phyloP scores from a whole-genome alignment of 2,797 vertebrate species.

The Crocodylus rhombifer region DNA sequence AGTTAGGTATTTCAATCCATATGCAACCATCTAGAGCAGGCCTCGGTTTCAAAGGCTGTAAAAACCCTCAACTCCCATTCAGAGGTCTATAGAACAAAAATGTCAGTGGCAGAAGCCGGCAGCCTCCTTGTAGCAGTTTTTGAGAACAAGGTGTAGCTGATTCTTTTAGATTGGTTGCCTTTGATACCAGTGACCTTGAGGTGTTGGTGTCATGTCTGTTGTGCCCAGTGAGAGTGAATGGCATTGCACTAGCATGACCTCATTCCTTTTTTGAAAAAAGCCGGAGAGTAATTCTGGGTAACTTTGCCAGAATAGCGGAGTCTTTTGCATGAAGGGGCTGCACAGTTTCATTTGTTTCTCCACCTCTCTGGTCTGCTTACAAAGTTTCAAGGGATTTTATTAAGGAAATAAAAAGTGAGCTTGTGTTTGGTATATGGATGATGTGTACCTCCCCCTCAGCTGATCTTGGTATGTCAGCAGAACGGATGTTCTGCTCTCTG shows the following conservation, averaged over 20 bases:
- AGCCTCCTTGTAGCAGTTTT: rapidly evolving
- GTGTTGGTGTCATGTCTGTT: rapidly evolving
- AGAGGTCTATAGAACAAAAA: not conserved
- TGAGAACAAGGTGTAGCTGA: not conserved
- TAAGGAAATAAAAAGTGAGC: not conserved
- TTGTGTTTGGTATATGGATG: not conserved
- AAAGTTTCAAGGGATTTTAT: not conserved
- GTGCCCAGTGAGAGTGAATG: rapidly evolving
- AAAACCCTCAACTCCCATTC: not conserved
- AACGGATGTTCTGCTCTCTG: not conserved
- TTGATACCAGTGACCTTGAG: not conserved
- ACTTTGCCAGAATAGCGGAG: not conserved
- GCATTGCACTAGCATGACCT: constrained; percentile 39
- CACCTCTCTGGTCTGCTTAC: not conserved
- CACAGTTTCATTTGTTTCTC: not conserved
- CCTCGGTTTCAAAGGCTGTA: not conserved
- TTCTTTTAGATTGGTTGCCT: not conserved
- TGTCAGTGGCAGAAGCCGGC: not conserved
- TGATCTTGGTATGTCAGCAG: not conserved
- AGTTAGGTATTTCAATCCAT: not conserved
- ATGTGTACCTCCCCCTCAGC: not conserved
- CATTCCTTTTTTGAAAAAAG: not conserved
- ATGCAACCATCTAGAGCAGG: not conserved
- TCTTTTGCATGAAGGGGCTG: not conserved
- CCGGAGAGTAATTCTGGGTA: not conserved